phyloP scores from a whole-genome alignment of 2,888 invertebrate genomes.

The Ramazzottius varieornatus region DNA sequence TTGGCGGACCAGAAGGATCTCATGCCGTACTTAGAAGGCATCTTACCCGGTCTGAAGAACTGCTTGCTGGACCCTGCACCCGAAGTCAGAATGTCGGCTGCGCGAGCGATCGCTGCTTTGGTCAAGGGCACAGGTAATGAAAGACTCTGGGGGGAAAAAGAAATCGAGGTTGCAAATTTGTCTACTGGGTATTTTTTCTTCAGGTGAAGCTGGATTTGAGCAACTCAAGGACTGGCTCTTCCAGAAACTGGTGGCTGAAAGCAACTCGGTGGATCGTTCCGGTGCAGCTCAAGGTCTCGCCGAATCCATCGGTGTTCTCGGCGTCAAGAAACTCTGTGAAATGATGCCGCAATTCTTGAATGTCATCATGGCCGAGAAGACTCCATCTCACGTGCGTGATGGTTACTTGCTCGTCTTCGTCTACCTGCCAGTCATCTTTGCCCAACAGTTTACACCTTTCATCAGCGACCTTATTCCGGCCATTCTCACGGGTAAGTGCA shows the following conservation, averaged over 20 bases:
- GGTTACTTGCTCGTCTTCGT: constrained; percentile 99
- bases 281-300: constrained; percentile 91
- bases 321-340: constrained; percentile 72
- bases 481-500: constrained; percentile 39
- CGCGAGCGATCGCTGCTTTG: constrained; percentile 87
- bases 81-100: constrained; percentile 43
- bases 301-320: constrained; percentile 84
- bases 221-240: constrained; percentile 92
- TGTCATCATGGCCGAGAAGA: constrained; percentile 34
- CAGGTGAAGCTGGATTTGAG: constrained; percentile 77
- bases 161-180: not conserved
- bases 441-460: constrained; percentile 75
- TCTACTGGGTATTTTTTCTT: no score
- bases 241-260: constrained; percentile 81
- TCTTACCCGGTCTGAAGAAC: constrained; percentile 82
- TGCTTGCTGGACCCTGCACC: constrained; percentile 91
- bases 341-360: constrained; percentile 54
- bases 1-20: constrained; percentile 94
- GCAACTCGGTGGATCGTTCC: constrained; percentile 69
- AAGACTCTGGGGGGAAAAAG: no score
- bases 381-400: constrained; percentile 80
- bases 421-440: constrained; percentile 91
- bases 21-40: constrained; percentile 73
- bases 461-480: constrained; percentile 88
- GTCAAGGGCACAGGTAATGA: constrained; percentile 89